Evolutionary conservation across 37 sponge, comb jelly and placozoan genomes (phyloP).

Genomic region (Oopsacas minuta): DNA sequence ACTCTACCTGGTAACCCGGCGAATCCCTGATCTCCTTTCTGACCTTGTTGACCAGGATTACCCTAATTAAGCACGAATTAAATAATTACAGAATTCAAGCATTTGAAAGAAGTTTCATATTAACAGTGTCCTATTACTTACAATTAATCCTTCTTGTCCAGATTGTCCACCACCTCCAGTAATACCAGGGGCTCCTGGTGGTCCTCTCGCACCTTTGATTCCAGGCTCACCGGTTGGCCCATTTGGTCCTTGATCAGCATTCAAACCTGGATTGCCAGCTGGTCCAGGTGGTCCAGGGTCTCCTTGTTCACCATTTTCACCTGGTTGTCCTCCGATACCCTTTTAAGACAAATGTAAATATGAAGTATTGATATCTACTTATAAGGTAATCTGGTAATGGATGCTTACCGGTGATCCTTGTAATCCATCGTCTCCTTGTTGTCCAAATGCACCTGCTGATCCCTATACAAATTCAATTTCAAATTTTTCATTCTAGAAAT

Average conservation of each 20-base stretch:
- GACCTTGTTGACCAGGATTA: neutral
- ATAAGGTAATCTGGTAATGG: no score
- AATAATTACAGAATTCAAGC: neutral
- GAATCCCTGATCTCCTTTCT: neutral
- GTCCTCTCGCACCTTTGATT: neutral
- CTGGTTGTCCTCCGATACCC: neutral
- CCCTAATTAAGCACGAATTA: neutral
- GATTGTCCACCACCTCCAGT: neutral
- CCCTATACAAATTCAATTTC: slow-evolving; percentile 4
- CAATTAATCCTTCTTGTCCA: neutral
- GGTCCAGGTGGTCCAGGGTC: neutral
- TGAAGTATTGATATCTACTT: no score
- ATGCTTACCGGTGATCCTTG: neutral
- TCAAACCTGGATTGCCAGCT: neutral
- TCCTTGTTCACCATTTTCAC: neutral
- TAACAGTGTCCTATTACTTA: neutral
- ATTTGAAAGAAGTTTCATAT: neutral
- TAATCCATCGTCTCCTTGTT: neutral
- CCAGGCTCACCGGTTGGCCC: neutral
- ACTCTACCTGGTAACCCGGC: neutral
- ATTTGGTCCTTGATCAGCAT: neutral
- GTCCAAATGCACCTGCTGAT: neutral
- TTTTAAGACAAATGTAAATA: neutral
- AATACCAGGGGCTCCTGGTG: neutral
- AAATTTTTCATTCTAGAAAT: neutral